Percentiles rank a stretch among this genome's conserved stretches.
phyloP scores from a whole-genome alignment of 2,113 vertebrate species.

The Andinoacara biseriatus region DNA sequence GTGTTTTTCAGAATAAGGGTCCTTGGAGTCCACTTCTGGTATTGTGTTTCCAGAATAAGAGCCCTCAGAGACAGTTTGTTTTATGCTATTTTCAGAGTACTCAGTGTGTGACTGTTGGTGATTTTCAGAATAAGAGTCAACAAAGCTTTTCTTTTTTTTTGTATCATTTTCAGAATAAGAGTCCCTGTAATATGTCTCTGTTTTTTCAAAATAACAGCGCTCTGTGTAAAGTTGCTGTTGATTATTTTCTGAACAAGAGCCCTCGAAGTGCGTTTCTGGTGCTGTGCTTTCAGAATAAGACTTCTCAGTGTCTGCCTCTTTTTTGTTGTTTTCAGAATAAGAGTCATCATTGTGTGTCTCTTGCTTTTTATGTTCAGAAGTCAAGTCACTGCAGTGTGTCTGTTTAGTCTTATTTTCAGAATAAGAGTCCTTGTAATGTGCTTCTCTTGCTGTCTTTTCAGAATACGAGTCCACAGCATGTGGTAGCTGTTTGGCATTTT shows the following conservation, averaged over 20 bases:
- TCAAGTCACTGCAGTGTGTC: neutral
- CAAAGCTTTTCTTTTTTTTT: neutral
- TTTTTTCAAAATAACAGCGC: neutral
- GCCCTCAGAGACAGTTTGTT: neutral
- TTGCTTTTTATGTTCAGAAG: neutral
- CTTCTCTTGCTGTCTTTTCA: neutral
- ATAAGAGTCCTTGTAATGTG: neutral
- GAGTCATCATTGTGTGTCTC: neutral
- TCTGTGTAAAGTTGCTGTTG: fast-evolving
- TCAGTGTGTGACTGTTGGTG: neutral
- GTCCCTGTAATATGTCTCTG: neutral
- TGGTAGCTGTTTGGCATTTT: neutral
- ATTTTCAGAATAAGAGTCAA: neutral
- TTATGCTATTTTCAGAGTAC: neutral
- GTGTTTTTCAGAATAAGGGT: slow-evolving; percentile 14
- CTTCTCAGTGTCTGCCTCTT: fast-evolving
- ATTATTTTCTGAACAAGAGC: neutral
- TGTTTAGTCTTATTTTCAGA: neutral
- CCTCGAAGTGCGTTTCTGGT: fast-evolving
- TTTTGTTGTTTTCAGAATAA: neutral
- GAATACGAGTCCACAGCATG: fast-evolving
- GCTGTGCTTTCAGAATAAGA: neutral
- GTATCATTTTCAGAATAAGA: neutral
- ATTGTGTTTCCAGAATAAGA: neutral
- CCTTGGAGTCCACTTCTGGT: neutral